These are phyloP conservation scores for Euclidia mi DNA, from an alignment of 2,888 invertebrate species.

Conservation along the genomic window DNA sequence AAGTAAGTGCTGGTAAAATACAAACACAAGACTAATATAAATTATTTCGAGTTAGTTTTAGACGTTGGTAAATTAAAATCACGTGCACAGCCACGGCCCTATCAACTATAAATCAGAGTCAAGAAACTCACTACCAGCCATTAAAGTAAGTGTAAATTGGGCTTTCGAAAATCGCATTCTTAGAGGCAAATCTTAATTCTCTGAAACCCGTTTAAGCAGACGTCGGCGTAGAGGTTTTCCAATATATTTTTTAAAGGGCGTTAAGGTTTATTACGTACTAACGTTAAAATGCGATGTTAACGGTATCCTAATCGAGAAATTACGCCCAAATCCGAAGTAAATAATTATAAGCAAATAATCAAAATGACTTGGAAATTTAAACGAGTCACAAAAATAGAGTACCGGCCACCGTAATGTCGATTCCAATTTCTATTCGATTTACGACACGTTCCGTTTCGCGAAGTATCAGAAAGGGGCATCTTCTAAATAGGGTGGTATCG, in stretches of 20 bases:
- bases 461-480: slow-evolving; percentile 79
- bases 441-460: slow-evolving; percentile 69
- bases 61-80: too few relatives aligned
- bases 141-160: too few relatives aligned
- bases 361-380: slow-evolving; percentile 49
- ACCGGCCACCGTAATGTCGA: slow-evolving; percentile 56
- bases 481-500: slow-evolving; percentile 71
- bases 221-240: not conserved
- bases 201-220: too few relatives aligned
- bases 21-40: too few relatives aligned
- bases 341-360: slow-evolving; percentile 37
- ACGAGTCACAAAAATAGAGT: slow-evolving; percentile 57
- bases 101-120: too few relatives aligned
- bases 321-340: slow-evolving; percentile 29
- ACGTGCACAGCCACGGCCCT: too few relatives aligned
- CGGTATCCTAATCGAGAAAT: slow-evolving; percentile 38
- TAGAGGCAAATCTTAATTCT: too few relatives aligned
- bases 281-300: slow-evolving; percentile 33
- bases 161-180: too few relatives aligned
- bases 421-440: slow-evolving; percentile 70
- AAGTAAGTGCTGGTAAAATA: too few relatives aligned
- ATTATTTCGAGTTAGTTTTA: too few relatives aligned
- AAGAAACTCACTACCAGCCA: too few relatives aligned
- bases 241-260: not conserved
- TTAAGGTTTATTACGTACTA: slow-evolving; percentile 12